Evolutionary conservation across 2,797 vertebrate genomes (phyloP).

Genomic region (Lacerta viridis): DNA sequence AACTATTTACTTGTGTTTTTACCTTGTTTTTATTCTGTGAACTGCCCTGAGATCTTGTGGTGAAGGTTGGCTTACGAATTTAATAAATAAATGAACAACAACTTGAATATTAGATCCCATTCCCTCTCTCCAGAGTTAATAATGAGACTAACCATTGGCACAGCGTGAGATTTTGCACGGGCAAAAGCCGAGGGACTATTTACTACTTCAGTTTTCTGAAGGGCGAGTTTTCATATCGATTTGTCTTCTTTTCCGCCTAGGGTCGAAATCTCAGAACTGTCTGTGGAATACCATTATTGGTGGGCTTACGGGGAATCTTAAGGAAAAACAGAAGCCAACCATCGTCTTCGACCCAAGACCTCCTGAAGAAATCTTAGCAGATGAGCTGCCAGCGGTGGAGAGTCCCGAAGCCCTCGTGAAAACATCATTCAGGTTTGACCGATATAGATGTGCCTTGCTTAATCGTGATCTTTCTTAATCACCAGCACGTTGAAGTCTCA

Average conservation of each 20-base stretch:
- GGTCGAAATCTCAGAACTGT: conserved; percentile 94
- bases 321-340: conserved; percentile 85
- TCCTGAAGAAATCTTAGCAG: conserved; percentile 93
- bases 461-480: neutral
- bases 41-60: too few species aligned
- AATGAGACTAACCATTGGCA: conserved; percentile 13
- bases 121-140: conserved; percentile 6
- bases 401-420: conserved; percentile 91
- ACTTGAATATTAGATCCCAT: neutral
- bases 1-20: too few species aligned
- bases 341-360: conserved; percentile 85
- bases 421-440: conserved; percentile 91
- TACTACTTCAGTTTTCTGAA: neutral
- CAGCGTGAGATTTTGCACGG: neutral
- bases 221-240: neutral
- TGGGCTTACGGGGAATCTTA: conserved; percentile 85
- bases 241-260: conserved; percentile 72
- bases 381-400: conserved; percentile 89
- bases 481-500: neutral
- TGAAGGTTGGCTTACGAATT: too few species aligned
- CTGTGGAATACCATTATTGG: conserved; percentile 91
- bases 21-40: too few species aligned
- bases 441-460: conserved; percentile 42
- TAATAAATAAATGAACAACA: neutral
- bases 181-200: neutral